phyloP scores from a whole-genome alignment of 2,888 invertebrate species.

The Epirrita christyi region DNA sequence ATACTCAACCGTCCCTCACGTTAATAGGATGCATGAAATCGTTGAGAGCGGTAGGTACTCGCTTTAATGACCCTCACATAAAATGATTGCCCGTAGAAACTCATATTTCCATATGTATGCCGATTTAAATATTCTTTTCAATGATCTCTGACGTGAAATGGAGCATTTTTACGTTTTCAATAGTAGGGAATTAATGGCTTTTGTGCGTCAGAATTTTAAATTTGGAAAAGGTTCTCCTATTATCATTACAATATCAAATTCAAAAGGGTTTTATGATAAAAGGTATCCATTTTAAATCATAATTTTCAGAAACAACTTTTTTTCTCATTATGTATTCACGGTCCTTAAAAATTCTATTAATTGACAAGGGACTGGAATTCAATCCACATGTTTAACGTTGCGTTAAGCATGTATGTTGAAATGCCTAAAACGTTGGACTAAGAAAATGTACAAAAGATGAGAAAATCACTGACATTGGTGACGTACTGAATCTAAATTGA shows the following conservation, averaged over 20 bases:
- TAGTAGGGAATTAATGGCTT: conserved; percentile 23
- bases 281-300: not conserved
- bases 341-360: not conserved
- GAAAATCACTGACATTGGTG: no score
- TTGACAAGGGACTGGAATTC: not conserved
- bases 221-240: conserved; percentile 4
- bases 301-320: not conserved
- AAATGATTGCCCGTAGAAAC: conserved; percentile 10
- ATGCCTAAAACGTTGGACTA: no score
- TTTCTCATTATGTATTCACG: not conserved
- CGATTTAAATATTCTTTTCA: conserved; percentile 29
- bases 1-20: conserved; percentile 13
- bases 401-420: no score
- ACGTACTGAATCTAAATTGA: no score
- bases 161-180: conserved; percentile 31
- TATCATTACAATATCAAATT: not conserved
- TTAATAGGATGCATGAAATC: conserved; percentile 19
- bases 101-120: conserved; percentile 9
- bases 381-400: no score
- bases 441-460: no score
- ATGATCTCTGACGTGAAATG: conserved; percentile 14
- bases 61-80: conserved; percentile 15
- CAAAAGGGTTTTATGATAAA: conserved; percentile 8
- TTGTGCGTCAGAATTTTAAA: conserved; percentile 21
- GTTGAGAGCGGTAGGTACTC: not conserved